Base-by-base conservation (phyloP, 2,113 vertebrate species). In the Dolichallabes microphthalmus region DNA sequence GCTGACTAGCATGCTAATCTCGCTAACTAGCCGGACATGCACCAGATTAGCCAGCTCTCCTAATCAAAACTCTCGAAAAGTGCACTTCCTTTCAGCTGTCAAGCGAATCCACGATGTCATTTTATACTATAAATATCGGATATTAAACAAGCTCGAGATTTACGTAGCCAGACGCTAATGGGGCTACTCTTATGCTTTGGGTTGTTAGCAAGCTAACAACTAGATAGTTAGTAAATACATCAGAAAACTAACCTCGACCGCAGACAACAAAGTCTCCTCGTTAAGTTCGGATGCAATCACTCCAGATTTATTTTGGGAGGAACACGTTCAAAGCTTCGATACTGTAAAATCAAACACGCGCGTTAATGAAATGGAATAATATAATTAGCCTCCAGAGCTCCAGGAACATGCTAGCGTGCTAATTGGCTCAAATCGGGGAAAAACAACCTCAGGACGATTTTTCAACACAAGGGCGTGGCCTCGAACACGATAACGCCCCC, bases 171-270 rank as follows among this genome's bases (percentile, higher is more conserved):
- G 8, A 71, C 0, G 68, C 52, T 39, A 57, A 82, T 35, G 13
- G 60, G 53, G 53, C 20, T 45, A 4, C 6, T 20, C 7, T 11
- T 15, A 81, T 19, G 60, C 45, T 20, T 68, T 14, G 9, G 55
- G 55, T 60, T 4, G 27, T 57, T 58, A 78, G 75, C 75, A 57
- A 20, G 66, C 81, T 78, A n/a, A n/a, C n/a, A n/a, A n/a, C n/a
- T n/a, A n/a, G n/a, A n/a, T n/a, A 81, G 88, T 80, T 82, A 74
- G 82, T 77, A 60, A 15, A 69, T 83, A 86, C 50, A 86, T 63
- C 53, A 66, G 74, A 69, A 81, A 89, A 89, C 88, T 89, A 86
- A 89, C 88, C 88, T 85, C 85, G 80, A 83, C 74, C 60, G 78
- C 64, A 82, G 84, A 80, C 84, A 84, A 84, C 69, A 79, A 35